Evolutionary conservation across 37 sponge, comb jelly and placozoan species (phyloP).

Genomic region (Aphrocallistes beatrix): DNA sequence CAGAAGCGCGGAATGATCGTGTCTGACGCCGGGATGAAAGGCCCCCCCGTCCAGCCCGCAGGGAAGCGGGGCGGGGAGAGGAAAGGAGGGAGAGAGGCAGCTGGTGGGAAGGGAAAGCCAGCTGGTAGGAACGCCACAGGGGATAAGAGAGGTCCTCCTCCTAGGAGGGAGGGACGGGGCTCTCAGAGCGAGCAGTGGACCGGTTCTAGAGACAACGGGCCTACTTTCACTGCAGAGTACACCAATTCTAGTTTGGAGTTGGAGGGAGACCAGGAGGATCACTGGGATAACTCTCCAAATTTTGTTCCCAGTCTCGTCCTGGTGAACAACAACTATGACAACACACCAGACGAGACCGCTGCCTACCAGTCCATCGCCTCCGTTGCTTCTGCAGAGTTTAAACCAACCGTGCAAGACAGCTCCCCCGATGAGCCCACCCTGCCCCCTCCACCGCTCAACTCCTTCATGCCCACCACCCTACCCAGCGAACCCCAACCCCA

Average conservation of each 20-base stretch:
- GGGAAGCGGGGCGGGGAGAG: not conserved
- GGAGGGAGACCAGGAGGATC: not conserved
- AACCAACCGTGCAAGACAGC: not conserved
- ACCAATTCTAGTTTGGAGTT: not conserved
- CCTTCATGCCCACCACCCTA: not conserved
- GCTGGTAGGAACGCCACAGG: not conserved
- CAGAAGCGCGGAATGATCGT: not conserved
- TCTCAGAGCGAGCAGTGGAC: not conserved
- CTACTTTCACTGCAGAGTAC: not conserved
- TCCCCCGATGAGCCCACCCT: constrained; percentile 2
- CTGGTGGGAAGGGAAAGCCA: not conserved
- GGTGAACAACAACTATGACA: not conserved
- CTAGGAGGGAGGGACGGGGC: not conserved
- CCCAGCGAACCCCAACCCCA: not conserved
- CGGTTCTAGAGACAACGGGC: not conserved
- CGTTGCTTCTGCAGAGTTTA: not conserved
- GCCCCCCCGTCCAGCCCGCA: too few species aligned
- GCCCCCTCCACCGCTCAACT: not conserved
- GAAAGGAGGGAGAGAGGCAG: not conserved
- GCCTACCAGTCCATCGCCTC: not conserved
- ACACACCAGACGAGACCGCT: not conserved
- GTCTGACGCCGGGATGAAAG: not conserved
- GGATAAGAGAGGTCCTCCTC: not conserved
- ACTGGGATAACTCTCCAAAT: not conserved
- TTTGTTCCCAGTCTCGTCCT: not conserved